phyloP scores from a whole-genome alignment of 2,888 invertebrate genomes.

The Pteria penguin region DNA sequence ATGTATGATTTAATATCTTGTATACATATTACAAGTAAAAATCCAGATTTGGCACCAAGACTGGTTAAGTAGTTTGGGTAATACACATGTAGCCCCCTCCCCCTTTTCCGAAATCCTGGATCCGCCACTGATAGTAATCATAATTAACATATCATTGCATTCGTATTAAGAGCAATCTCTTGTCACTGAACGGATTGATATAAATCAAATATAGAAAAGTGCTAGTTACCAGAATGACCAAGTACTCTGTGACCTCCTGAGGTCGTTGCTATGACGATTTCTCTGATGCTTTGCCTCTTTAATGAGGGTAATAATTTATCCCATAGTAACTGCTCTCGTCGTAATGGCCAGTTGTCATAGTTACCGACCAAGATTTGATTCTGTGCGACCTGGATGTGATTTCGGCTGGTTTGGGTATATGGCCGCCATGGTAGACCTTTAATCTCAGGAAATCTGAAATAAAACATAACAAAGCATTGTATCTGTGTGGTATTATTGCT shows the following conservation, averaged over 20 bases:
- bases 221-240: too few relatives aligned
- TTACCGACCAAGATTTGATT: background rate
- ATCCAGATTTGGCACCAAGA: too few relatives aligned
- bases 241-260: background rate
- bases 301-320: background rate
- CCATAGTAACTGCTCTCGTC: conserved; percentile 17
- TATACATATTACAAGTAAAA: too few relatives aligned
- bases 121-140: too few relatives aligned
- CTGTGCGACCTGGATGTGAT: conserved; percentile 7
- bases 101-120: too few relatives aligned
- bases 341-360: conserved; percentile 11
- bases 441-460: background rate
- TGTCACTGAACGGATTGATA: too few relatives aligned
- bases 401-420: conserved; percentile 19
- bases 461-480: too few relatives aligned
- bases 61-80: too few relatives aligned
- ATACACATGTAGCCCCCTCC: too few relatives aligned
- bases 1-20: too few relatives aligned
- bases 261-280: background rate
- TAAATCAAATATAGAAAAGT: too few relatives aligned
- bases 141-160: background rate
- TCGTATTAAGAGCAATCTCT: background rate
- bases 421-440: conserved; percentile 18
- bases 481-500: too few relatives aligned
- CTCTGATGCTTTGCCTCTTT: background rate